Conservation (phyloP, 2,888 invertebrate genomes). For the Patella depressa region DNA sequence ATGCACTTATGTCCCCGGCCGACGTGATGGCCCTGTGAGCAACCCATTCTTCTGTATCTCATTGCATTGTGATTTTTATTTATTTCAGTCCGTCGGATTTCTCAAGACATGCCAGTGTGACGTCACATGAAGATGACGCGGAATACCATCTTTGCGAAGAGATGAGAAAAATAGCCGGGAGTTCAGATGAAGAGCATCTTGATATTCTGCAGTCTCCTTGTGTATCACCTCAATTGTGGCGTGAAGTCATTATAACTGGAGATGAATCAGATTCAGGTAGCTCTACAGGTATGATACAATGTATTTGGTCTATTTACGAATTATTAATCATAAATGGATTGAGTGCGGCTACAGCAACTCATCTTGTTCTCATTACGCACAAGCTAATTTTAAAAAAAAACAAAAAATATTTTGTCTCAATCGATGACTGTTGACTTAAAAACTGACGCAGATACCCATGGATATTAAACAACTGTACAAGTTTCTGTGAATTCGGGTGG, state of each 20-base stretch:
- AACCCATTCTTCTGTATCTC: not conserved
- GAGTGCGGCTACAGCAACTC: no score
- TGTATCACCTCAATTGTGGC: constrained; percentile 20
- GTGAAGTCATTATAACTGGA: not conserved
- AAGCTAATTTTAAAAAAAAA: no score
- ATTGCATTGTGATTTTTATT: constrained; percentile 4
- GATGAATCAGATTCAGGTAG: constrained; percentile 20
- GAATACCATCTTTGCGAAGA: constrained; percentile 13
- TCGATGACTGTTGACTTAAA: no score
- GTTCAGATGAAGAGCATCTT: constrained; percentile 25
- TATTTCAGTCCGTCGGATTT: constrained; percentile 38
- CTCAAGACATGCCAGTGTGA: constrained; percentile 40
- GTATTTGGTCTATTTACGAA: no score
- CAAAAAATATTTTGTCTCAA: no score
- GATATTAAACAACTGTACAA: no score
- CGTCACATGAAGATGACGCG: constrained; percentile 36
- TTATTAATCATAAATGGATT: no score
- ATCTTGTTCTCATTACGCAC: no score
- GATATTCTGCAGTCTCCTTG: constrained; percentile 21
- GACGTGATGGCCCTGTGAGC: no score
- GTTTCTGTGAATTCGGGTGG: no score
- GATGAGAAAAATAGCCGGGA: constrained; percentile 16
- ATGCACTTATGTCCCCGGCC: no score
- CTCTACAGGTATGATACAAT: constrained; percentile 16
- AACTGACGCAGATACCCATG: no score